Evolutionary conservation across 2,113 vertebrate species (phyloP).

Genomic region (Connochaetes taurinus): DNA sequence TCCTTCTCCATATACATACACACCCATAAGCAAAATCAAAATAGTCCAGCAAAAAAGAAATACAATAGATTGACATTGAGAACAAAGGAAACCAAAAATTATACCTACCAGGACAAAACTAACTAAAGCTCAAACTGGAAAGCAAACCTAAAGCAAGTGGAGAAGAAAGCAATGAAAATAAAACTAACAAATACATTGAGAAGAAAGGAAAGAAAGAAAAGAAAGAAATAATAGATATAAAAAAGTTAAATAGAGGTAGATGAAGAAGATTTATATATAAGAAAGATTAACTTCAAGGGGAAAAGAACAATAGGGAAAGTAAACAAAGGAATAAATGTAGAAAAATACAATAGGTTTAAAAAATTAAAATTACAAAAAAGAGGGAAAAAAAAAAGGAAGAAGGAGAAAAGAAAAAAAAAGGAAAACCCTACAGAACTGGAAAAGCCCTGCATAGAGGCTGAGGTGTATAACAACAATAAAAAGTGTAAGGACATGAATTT

Average conservation of each 20-base stretch:
- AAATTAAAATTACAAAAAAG: background rate
- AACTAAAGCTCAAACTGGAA: background rate
- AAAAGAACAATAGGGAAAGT: background rate
- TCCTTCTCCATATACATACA: background rate
- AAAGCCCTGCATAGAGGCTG: background rate
- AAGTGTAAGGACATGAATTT: background rate
- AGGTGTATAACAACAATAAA: background rate
- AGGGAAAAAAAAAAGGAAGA: fast-evolving
- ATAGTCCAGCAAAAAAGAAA: background rate
- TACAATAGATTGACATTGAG: background rate
- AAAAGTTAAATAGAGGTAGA: background rate
- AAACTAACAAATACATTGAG: background rate
- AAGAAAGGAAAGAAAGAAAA: background rate
- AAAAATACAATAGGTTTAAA: background rate
- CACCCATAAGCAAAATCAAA: background rate
- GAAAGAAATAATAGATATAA: background rate
- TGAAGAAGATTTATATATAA: background rate
- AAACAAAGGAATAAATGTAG: background rate
- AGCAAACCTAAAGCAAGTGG: background rate
- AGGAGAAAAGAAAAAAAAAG: background rate
- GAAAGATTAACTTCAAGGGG: background rate
- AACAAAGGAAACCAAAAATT: background rate
- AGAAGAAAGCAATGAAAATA: background rate
- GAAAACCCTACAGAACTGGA: background rate
- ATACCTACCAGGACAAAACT: background rate